These are phyloP conservation scores for Caligus rogercresseyi DNA, from an alignment of 1,140 invertebrate genomes.

Conservation along the genomic window DNA sequence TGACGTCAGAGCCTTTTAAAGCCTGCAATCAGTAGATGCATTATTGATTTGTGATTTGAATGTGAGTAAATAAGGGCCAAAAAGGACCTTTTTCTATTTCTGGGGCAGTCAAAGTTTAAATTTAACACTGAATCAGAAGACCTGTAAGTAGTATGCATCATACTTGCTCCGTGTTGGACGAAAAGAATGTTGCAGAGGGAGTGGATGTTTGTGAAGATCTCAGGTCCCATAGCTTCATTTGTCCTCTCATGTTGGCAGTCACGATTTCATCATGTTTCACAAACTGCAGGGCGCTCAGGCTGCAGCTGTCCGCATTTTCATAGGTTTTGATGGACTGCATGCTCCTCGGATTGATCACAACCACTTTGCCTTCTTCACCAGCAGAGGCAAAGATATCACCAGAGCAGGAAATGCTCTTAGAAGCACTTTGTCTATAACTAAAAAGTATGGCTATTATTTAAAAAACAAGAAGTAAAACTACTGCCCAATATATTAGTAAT, in stretches of 20 bases:
- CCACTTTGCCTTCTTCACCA: constrained; percentile 2
- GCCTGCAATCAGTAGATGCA: no score
- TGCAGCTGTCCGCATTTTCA: neutral
- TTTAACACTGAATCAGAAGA: neutral
- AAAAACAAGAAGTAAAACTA: no score
- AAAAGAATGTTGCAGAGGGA: neutral
- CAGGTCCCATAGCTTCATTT: constrained; percentile 4
- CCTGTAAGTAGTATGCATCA: neutral
- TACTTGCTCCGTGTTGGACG: neutral
- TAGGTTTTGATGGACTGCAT: neutral
- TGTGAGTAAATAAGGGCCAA: no score
- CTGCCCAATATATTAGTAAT: no score
- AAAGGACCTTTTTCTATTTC: no score
- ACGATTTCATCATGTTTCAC: constrained; percentile 3
- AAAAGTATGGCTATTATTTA: no score
- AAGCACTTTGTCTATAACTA: neutral
- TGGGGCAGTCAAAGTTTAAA: no score
- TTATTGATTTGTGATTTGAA: no score
- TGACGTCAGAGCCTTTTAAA: no score
- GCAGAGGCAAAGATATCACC: neutral
- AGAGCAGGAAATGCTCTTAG: neutral
- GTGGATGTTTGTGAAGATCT: neutral
- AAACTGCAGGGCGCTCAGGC: neutral
- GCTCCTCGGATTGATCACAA: neutral
- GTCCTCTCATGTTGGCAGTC: neutral